Conservation (phyloP, 2,113 vertebrate genomes). For the Oncorhynchus mykiss region DNA sequence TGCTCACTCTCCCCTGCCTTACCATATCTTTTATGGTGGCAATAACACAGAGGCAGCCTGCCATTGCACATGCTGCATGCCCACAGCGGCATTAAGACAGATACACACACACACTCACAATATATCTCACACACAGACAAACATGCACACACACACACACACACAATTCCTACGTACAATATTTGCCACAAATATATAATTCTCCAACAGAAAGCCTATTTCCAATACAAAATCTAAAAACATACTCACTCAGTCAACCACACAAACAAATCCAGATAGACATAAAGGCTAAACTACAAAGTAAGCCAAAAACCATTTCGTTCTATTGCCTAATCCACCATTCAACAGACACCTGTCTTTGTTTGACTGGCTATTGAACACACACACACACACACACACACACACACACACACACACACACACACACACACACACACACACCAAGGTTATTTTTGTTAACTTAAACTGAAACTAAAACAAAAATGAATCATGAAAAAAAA, state of each 20-base stretch:
- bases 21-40: constrained; percentile 64
- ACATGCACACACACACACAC: not conserved
- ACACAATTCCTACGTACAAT: not conserved
- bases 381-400: constrained; percentile 11
- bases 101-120: not conserved
- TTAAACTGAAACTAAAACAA: too few species aligned
- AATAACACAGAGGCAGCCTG: constrained; percentile 63
- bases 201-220: not conserved
- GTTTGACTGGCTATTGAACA: constrained; percentile 40
- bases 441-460: too few species aligned
- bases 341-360: constrained; percentile 56
- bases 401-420: constrained; percentile 4
- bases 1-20: constrained; percentile 57
- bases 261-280: constrained; percentile 19
- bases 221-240: constrained; percentile 19
- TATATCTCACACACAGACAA: not conserved
- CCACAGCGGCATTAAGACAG: constrained; percentile 43
- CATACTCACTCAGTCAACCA: constrained; percentile 8
- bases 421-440: not conserved
- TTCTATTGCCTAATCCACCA: constrained; percentile 57
- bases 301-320: constrained; percentile 48
- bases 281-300: constrained; percentile 27
- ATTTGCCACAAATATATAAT: not conserved
- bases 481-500: too few species aligned
- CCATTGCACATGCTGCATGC: constrained; percentile 54